Base-by-base conservation (phyloP, 1,140 invertebrate genomes). In the Drosophila pectinifera region DNA sequence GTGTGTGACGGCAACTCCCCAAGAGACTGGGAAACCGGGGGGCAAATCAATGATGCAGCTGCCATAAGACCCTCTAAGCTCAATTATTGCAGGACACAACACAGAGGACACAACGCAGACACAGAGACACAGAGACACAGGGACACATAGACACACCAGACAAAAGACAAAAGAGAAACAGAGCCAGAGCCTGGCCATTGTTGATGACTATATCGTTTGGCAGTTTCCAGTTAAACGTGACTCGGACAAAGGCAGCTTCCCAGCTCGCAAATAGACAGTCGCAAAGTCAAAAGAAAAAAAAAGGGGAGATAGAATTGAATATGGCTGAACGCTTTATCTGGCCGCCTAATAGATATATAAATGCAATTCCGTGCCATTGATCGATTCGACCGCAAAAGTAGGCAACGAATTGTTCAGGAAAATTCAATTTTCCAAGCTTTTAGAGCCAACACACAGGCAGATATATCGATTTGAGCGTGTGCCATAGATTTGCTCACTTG, bases 41-140 rank as follows among this genome's bases (percentile, higher is more conserved):
- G 78, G 59, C 61, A 82, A 85, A 85, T 88, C 82, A 85, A 85
- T 85, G 82, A 82, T 86, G 82, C 82, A 85, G 82, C 75, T 82
- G 78, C 78, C 78, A 67, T 88, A 85, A 85, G 64, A 82, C 74
- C 83, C 45, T 75, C 74, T 88, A 85, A 85, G 82, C 82, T 85
- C 82, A 85, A 85, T 85, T 85, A 85, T 85, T 85, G 64, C 59
- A 61, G 51, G 62, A 57, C 39, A 77, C 36, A 56, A 46, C 16
- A 49, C 49, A 63, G 31, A 34, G 31, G n/a, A n/a, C n/a, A n/a
- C n/a, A n/a, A n/a, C n/a, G n/a, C n/a, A n/a, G n/a, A n/a, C n/a
- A n/a, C n/a, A n/a, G n/a, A n/a, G n/a, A n/a, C n/a, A n/a, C n/a
- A n/a, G n/a, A n/a, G n/a, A n/a, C n/a, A n/a, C n/a, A n/a, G n/a